A percentile compares a stretch with the other conserved stretches of the same genome.
phyloP scores from a whole-genome alignment of 2,888 invertebrate species.

The Idaea biselata region DNA sequence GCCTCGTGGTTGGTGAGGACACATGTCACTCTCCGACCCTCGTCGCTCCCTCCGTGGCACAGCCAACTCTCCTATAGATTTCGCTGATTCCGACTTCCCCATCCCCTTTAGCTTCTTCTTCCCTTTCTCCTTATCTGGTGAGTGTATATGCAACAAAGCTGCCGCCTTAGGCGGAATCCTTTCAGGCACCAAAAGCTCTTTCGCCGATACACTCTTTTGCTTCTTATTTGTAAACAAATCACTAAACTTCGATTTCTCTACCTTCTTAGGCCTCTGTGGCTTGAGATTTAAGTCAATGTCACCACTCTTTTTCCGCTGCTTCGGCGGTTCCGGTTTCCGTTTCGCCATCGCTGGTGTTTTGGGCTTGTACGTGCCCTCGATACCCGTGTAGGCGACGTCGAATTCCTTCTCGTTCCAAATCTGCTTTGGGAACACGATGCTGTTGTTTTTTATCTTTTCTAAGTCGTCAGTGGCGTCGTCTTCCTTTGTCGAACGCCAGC shows the following conservation, averaged over 20 bases:
- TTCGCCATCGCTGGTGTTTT: conserved; percentile 74
- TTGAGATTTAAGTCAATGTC: conserved; percentile 69
- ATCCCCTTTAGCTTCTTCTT: conserved; percentile 65
- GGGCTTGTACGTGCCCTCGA: conserved; percentile 72
- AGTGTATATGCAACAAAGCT: conserved; percentile 81
- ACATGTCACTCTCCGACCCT: conserved; percentile 73
- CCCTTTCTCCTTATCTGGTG: conserved; percentile 57
- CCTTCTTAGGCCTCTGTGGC: conserved; percentile 60
- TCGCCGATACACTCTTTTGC: conserved; percentile 68
- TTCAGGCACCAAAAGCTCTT: conserved; percentile 69
- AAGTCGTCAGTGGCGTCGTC: conserved; percentile 58
- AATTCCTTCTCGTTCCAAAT: conserved; percentile 70
- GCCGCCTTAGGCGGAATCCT: conserved; percentile 83
- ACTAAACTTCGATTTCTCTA: conserved; percentile 70
- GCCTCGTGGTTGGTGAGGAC: conserved; percentile 55
- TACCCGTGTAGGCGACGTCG: conserved; percentile 66
- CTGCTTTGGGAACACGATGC: conserved; percentile 60
- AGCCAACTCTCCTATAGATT: conserved; percentile 55
- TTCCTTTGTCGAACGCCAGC: conserved; percentile 77
- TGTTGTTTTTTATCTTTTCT: conserved; percentile 59
- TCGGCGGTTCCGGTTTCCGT: conserved; percentile 55
- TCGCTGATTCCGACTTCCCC: conserved; percentile 68
- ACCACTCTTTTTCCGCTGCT: conserved; percentile 64
- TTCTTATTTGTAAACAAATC: conserved; percentile 75
- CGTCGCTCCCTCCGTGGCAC: conserved; percentile 57